phyloP scores from a whole-genome alignment of 2,888 invertebrate species.

The Aphodius granarius region DNA sequence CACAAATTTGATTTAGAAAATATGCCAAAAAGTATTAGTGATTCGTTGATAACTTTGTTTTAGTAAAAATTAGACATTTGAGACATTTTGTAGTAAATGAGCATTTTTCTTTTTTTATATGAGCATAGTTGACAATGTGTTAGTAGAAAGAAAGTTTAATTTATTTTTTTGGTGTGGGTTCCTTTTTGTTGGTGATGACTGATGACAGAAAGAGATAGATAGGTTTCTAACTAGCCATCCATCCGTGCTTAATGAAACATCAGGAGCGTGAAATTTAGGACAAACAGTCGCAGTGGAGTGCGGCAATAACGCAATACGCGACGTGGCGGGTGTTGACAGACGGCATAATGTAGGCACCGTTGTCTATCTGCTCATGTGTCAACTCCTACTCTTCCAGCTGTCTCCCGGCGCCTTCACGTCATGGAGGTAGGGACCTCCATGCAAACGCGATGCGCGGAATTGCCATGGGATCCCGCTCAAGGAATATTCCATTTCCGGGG shows the following conservation, averaged over 20 bases:
- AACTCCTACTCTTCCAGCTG: background rate
- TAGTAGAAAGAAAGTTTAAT: background rate
- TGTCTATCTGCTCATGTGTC: background rate
- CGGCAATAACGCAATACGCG: background rate
- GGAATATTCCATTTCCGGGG: background rate
- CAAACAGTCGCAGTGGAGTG: background rate
- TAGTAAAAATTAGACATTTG: no score
- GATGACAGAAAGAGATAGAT: background rate
- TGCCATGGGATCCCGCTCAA: background rate
- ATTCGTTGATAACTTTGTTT: no score
- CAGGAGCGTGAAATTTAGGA: background rate
- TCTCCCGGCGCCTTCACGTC: background rate
- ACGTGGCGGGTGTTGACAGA: background rate
- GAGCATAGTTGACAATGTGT: background rate
- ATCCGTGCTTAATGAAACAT: background rate
- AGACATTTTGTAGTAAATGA: no score
- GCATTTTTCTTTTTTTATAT: no score
- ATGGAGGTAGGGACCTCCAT: background rate
- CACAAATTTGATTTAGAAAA: no score
- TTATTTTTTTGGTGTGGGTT: no score
- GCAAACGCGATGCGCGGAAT: background rate
- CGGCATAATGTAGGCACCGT: background rate
- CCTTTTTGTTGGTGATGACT: no score
- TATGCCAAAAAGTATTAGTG: no score
- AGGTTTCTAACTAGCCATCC: background rate